Base-by-base conservation (phyloP, 2,888 invertebrate genomes). In the Ornithoptera alexandrae region DNA sequence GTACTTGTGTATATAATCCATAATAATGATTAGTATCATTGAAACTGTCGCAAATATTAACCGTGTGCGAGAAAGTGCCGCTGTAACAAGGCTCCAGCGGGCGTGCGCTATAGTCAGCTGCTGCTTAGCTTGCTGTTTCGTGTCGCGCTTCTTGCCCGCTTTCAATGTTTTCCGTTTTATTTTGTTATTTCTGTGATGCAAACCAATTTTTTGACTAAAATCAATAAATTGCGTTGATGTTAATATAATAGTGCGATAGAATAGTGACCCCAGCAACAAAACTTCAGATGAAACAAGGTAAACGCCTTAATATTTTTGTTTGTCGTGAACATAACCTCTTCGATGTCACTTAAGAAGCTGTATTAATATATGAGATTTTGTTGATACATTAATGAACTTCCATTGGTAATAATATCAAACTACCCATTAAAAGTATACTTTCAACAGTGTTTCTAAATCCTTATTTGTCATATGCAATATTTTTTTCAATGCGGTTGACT, bases 51-150 rank as follows among this genome's bases (percentile, higher is more conserved):
- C 53, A 53, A 53, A 24, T 15, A 24, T n/a, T 22, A 39, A 57
- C 50, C 59, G 42, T 65, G 24, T 60, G 67, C 6, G 64, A 70
- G 46, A 69, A 56, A 59, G 68, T 66, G 66, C 77, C 89, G 85
- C 77, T 73, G 68, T 65, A 81, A 76, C 89, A 90, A 92, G 81
- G 92, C 86, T 78, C 86, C 77, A 75, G 76, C 85, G 81, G 77
- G 79, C 88, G 79, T 81, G 79, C 83, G 78, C 79, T 81, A 83
- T 86, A 94, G 94, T 94, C 94, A 94, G 94, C 94, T 94, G 94
- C 94, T 94, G 94, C 94, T 94, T 94, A 92, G 93, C 94, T 94
- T 94, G 93, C 94, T 93, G 94, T 93, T 94, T 93, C 94, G 94
- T 93, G 92, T 93, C 92, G 93, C 93, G 93, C 93, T 93, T 93